A percentile compares a stretch with the other conserved stretches of the same genome.
Evolutionary conservation across 2,113 vertebrate genomes (phyloP).

Genomic region (Mugil cephalus): DNA sequence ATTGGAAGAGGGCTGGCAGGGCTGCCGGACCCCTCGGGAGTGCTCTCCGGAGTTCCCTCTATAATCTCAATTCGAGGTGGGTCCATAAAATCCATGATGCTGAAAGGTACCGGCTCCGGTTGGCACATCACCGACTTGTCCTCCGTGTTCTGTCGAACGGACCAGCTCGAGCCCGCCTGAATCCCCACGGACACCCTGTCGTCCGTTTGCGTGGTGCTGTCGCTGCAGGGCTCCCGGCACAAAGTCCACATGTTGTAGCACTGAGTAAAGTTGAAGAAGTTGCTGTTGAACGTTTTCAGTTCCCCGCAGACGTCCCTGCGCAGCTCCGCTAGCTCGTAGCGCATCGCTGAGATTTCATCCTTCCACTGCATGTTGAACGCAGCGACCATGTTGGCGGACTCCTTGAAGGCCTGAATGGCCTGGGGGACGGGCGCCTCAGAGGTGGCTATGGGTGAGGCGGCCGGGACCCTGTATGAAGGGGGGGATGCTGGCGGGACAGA

Average conservation of each 20-base stretch:
- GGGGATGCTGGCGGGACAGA: slow-evolving; percentile 83
- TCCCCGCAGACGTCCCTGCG: slow-evolving; percentile 86
- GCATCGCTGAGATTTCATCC: slow-evolving; percentile 88
- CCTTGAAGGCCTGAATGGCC: slow-evolving; percentile 87
- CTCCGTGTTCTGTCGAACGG: slow-evolving; percentile 79
- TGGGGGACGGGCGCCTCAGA: slow-evolving; percentile 83
- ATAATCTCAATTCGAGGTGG: slow-evolving; percentile 85
- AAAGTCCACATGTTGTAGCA: slow-evolving; percentile 88
- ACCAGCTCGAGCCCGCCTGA: slow-evolving; percentile 83
- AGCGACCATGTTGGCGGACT: slow-evolving; percentile 88
- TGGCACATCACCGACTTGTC: slow-evolving; percentile 87
- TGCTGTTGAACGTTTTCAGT: slow-evolving; percentile 88
- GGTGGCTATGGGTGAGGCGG: slow-evolving; percentile 73
- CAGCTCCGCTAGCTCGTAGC: slow-evolving; percentile 85
- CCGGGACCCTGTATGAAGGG: slow-evolving; percentile 80
- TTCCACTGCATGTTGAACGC: slow-evolving; percentile 89
- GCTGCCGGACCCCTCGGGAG: slow-evolving; percentile 82
- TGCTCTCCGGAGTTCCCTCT: slow-evolving; percentile 80
- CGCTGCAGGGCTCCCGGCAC: slow-evolving; percentile 82
- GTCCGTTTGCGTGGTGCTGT: slow-evolving; percentile 79
- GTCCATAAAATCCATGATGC: slow-evolving; percentile 84
- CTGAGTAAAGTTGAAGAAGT: slow-evolving; percentile 89
- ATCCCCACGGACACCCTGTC: slow-evolving; percentile 85
- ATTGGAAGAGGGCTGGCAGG: slow-evolving; percentile 82
- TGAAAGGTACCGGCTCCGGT: slow-evolving; percentile 83